Percentiles rank a stretch among this genome's conserved stretches.
These are phyloP conservation scores for Danio tinwini DNA, from an alignment of 2,797 vertebrate genomes.

Conservation along the genomic window DNA sequence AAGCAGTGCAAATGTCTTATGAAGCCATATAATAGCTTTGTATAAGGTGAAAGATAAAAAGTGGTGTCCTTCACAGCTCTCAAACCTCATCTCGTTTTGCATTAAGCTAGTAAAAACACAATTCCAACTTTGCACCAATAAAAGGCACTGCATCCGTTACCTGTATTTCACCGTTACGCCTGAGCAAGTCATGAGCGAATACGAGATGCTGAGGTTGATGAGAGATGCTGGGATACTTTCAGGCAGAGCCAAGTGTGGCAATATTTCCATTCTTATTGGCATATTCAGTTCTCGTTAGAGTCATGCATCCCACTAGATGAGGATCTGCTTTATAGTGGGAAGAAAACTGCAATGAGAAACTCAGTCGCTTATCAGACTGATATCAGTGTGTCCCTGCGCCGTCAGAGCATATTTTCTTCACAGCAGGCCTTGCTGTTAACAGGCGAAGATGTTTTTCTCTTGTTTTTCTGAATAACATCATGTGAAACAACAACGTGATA, in stretches of 20 bases:
- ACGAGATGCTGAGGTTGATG: background rate
- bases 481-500: slow-evolving; percentile 2
- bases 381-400: slow-evolving; percentile 18
- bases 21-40: too few species aligned
- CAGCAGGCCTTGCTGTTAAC: slow-evolving; percentile 15
- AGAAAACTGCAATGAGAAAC: slow-evolving; percentile 9
- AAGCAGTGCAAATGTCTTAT: background rate
- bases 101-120: background rate
- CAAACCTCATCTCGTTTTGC: background rate
- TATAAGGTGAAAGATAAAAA: too few species aligned
- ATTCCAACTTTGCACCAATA: background rate
- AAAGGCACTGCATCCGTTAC: background rate
- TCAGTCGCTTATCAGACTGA: slow-evolving; percentile 1
- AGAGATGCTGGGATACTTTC: background rate
- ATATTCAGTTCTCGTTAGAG: slow-evolving; percentile 23
- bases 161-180: background rate
- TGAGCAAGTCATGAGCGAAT: background rate
- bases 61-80: background rate
- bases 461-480: slow-evolving; percentile 18
- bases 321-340: slow-evolving; percentile 26
- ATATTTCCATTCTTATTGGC: slow-evolving; percentile 13
- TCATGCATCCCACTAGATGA: slow-evolving; percentile 3
- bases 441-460: background rate
- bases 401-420: slow-evolving; percentile 29
- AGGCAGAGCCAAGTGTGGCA: slow-evolving; percentile 19